A percentile compares a stretch with the other conserved stretches of the same genome.
phyloP scores from a whole-genome alignment of 53 echinoderm and acorn worm species.

The Arbacia lixula region DNA sequence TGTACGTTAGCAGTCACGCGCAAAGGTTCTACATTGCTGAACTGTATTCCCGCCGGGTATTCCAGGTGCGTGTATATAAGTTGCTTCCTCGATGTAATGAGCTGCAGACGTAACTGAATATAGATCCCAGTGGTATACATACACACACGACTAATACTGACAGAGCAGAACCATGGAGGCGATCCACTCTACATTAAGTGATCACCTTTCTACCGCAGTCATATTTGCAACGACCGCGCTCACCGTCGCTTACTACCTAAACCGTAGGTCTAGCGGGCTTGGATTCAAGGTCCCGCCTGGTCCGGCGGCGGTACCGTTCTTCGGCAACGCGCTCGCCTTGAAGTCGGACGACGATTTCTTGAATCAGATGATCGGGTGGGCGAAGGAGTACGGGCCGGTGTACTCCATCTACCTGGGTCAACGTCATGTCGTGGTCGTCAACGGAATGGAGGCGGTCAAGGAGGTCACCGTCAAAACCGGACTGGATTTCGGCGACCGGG shows the following conservation, averaged over 20 bases:
- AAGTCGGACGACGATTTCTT: slow-evolving; percentile 42
- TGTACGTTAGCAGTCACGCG: too few species aligned
- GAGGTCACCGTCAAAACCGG: slow-evolving; percentile 44
- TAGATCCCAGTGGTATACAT: too few species aligned
- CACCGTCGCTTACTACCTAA: neutral
- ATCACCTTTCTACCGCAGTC: too few species aligned
- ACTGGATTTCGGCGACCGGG: slow-evolving; percentile 48
- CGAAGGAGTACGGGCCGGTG: slow-evolving; percentile 54
- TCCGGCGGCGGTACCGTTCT: slow-evolving; percentile 42
- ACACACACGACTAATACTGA: too few species aligned
- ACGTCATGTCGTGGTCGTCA: slow-evolving; percentile 55
- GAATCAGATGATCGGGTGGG: slow-evolving; percentile 18
- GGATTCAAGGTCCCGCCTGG: slow-evolving; percentile 15
- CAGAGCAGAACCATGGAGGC: too few species aligned
- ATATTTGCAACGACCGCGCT: too few species aligned
- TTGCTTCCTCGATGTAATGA: too few species aligned
- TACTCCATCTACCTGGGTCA: slow-evolving; percentile 42
- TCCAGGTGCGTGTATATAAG: too few species aligned
- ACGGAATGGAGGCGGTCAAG: slow-evolving; percentile 46
- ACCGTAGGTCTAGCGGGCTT: neutral
- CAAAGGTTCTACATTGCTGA: too few species aligned
- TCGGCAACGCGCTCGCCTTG: slow-evolving; percentile 47
- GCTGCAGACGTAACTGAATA: too few species aligned
- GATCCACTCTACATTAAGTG: too few species aligned
- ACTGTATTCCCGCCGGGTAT: too few species aligned